phyloP scores from a whole-genome alignment of 2,113 vertebrate genomes.

The Mesocricetus auratus region DNA sequence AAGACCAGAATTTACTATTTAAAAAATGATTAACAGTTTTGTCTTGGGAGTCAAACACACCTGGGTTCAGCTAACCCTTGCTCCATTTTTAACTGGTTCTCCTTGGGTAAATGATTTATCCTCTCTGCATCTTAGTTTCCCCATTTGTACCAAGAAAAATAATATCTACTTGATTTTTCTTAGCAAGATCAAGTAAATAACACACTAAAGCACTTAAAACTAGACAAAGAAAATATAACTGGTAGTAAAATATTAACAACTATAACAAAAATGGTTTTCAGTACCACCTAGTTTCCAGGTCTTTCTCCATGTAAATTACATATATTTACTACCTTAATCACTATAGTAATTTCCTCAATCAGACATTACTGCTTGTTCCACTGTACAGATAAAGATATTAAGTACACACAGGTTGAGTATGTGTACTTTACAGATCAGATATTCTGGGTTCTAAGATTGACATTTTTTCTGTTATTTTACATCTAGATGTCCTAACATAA shows the following conservation, averaged over 20 bases:
- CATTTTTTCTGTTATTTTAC: background rate
- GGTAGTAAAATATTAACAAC: background rate
- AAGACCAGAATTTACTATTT: slow-evolving; percentile 68
- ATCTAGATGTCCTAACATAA: background rate
- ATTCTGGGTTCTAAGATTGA: background rate
- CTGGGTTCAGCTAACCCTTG: background rate
- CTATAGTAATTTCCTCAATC: background rate
- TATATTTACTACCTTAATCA: background rate
- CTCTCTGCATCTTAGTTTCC: slow-evolving; percentile 25
- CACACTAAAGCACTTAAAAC: slow-evolving; percentile 12
- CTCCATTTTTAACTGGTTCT: slow-evolving; percentile 6
- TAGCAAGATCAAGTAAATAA: background rate
- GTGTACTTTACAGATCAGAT: background rate
- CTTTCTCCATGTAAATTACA: slow-evolving; percentile 2
- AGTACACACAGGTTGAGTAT: background rate
- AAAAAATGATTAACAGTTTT: slow-evolving; percentile 70
- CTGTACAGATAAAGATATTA: background rate
- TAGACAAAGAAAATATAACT: slow-evolving; percentile 7
- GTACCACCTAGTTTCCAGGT: background rate
- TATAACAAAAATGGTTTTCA: slow-evolving; percentile 6
- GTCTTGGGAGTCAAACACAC: slow-evolving; percentile 30
- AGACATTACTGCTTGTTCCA: background rate
- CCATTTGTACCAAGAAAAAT: slow-evolving; percentile 42
- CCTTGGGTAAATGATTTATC: slow-evolving; percentile 27
- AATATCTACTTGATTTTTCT: background rate